phyloP scores from a whole-genome alignment of 2,113 vertebrate genomes.

The Macroglossus sobrinus region DNA sequence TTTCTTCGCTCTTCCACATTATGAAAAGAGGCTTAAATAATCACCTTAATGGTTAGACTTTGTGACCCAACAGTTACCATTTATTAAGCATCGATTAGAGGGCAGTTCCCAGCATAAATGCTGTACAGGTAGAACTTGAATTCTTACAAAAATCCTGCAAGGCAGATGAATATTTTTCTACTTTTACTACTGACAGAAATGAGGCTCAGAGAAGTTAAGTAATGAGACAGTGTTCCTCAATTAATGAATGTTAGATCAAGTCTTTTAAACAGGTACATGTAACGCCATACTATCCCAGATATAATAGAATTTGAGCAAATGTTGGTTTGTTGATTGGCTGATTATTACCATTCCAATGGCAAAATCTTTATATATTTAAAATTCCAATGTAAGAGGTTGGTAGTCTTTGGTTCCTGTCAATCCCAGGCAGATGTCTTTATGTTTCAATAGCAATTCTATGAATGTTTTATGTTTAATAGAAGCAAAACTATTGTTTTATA shows the following conservation, averaged over 20 bases:
- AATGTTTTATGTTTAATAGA: background rate
- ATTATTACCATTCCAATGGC: background rate
- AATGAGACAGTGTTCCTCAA: background rate
- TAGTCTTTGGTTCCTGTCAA: background rate
- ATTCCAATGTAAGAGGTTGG: background rate
- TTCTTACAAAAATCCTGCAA: background rate
- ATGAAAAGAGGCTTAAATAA: background rate
- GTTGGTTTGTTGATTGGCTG: background rate
- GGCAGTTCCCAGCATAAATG: background rate
- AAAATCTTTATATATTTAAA: conserved; percentile 19
- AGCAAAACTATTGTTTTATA: background rate
- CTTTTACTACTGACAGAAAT: background rate
- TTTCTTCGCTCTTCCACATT: background rate
- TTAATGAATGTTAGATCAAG: background rate
- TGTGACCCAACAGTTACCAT: background rate
- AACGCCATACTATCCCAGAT: background rate
- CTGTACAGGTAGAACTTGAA: background rate
- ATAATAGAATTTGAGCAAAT: background rate
- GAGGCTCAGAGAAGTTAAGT: background rate
- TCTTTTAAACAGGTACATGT: background rate
- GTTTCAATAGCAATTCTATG: background rate
- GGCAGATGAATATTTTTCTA: background rate
- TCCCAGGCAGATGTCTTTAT: background rate
- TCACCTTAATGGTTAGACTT: background rate
- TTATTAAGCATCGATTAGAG: background rate